Base-by-base conservation (phyloP, 2,797 vertebrate genomes). In the Rhinophrynus dorsalis region DNA sequence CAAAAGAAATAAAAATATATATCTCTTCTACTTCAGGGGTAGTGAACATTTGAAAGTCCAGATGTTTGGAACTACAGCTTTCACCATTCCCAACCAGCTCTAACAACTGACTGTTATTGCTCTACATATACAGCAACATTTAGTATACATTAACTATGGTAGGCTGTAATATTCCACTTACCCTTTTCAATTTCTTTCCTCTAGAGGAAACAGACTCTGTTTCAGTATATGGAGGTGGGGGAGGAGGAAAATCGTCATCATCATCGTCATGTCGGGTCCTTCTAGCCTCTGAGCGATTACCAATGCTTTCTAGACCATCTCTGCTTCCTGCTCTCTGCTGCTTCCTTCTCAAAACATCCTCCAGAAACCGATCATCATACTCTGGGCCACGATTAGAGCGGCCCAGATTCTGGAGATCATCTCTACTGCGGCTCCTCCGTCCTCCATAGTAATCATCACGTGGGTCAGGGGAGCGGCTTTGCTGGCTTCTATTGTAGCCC, bases 301-400 rank as follows among this genome's bases (percentile, higher is more conserved):
- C 90, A 63, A 77, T 78, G 3, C 66, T 88, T 30, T 92, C 90
- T 40, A 91, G 80, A 1, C 72, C 84, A 13, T 94, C 91, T 0
- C 84, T 84, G 76, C 90, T 93, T 38, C 82, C 86, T 0, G 85
- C 75, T 54, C 86, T 86, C 76, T 78, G 91, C 76, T 78, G 91
- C 84, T 92, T 96, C 82, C 72, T 90, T 74, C 89, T 88, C 86
- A 96, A 80, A 15, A 92, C 93, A 61, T 95, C 93, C 64, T 91
- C 85, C 60, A 96, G 76, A 54, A 95, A 82, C 38, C 80, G 75
- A 68, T 94, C 91, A 1, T 95, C 93, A 0, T 95, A 95, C 0
- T 85, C 84, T 69, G 52, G 0, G 64, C 81, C 10, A 2, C 57
- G 29, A 1, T 75, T 82, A 4, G 78, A 77, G 10, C 79, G 84